These are phyloP conservation scores for Polia nebulosa DNA, from an alignment of 2,888 invertebrate genomes.

Conservation along the genomic window DNA sequence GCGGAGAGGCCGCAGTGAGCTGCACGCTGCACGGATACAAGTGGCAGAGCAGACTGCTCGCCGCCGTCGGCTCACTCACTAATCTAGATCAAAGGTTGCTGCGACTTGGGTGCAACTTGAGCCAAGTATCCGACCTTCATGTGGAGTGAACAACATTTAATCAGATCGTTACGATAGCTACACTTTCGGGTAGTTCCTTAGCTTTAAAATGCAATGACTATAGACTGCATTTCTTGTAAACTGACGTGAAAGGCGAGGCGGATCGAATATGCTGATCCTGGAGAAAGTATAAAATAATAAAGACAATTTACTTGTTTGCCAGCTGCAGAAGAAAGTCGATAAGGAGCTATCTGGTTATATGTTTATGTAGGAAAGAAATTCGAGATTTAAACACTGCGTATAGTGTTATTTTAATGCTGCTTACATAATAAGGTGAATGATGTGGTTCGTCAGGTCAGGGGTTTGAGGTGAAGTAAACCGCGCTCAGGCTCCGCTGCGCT, in stretches of 20 bases:
- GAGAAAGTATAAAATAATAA: constrained; percentile 45
- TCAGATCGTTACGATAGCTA: constrained; percentile 34
- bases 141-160: constrained; percentile 41
- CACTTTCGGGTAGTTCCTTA: constrained; percentile 7
- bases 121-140: constrained; percentile 62
- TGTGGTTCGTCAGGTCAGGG: constrained; percentile 14
- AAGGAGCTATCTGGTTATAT: background rate
- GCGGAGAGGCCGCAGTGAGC: constrained; percentile 13
- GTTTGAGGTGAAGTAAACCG: constrained; percentile 19
- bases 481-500: constrained; percentile 9
- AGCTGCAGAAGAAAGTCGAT: constrained; percentile 21
- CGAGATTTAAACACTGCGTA: background rate
- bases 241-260: constrained; percentile 9
- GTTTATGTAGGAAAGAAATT: constrained; percentile 1
- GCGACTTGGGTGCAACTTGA: constrained; percentile 61
- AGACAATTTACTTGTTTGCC: constrained; percentile 32
- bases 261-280: constrained; percentile 41
- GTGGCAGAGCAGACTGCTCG: constrained; percentile 55
- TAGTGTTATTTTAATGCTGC: background rate
- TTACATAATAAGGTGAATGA: background rate
- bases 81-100: constrained; percentile 64
- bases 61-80: constrained; percentile 52
- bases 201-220: constrained; percentile 7
- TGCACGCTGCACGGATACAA: constrained; percentile 39
- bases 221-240: constrained; percentile 36